A percentile compares a stretch with the other conserved stretches of the same genome.
These are phyloP conservation scores for Oryctolagus cuniculus DNA, from an alignment of 2,113 vertebrate genomes.

Conservation along the genomic window mOryCun1.1 NC_091442.1:33165501-33166000, in stretches of 20 bases:
- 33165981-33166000: too few species aligned
- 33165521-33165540: background rate
- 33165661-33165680: background rate
- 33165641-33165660: fast-evolving
- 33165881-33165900: too few species aligned
- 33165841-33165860: too few species aligned
- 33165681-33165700: background rate
- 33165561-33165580: background rate
- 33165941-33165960: too few species aligned
- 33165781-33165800: background rate
- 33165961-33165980: too few species aligned
- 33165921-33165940: too few species aligned
- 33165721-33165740: background rate
- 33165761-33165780: background rate
- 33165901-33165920: too few species aligned
- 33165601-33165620: background rate
- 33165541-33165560: background rate
- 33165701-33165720: background rate
- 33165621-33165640: background rate
- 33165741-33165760: background rate
- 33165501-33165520: slow-evolving; percentile 19
- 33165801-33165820: background rate
- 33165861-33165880: too few species aligned
- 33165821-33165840: too few species aligned
- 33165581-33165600: background rate